Evolutionary conservation across 2,113 vertebrate species (phyloP), one percentile per base, ranked within the genome.

Genomic region (Macquaria australasica): DNA sequence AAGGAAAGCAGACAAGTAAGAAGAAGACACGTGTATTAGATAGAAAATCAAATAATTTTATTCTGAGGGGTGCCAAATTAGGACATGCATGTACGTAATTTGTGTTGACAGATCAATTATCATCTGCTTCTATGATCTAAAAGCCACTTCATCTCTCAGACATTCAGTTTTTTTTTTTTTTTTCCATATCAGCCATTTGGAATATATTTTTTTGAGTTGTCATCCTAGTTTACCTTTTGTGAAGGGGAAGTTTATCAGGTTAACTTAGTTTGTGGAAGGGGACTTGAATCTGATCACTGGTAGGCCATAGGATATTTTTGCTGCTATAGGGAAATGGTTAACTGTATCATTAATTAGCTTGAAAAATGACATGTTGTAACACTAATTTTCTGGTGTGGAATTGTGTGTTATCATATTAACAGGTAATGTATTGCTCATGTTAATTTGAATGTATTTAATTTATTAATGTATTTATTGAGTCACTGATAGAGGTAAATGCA

Each of bases 371-470:
- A 73, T 56, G 76, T 39, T 87, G 70, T 78, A 60, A 86, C 28
- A 16, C 41, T n/a, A 10, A n/a, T 51, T 45, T 69, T 55, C 39
- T 63, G 23, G 31, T 78, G 74, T 86, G 31, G 64, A 60, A 39
- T 68, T 76, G 56, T 73, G 71, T 88, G 73, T 70, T 45, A 64
- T 67, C 69, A 69, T 68, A 74, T 51, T 78, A 70, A 79, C 75
- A 75, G 66, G 67, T 87, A 81, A 73, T 85, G 82, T 79, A 85
- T 73, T 58, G 53, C 51, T 56, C 51, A 68, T 80, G 59, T 76
- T 66, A 56, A 83, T 84, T 69, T 92, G 93, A 93, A 94, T 94
- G 91, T 95, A 93, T 89, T 90, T 82, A 66, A 85, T 91, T 90
- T 78, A 45, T 85, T 56, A 9, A 73, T 48, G 74, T 71, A 86